These are phyloP conservation scores for Halcyon leucocephala DNA, from an alignment of 2,797 vertebrate species.

Conservation along the genomic window DNA sequence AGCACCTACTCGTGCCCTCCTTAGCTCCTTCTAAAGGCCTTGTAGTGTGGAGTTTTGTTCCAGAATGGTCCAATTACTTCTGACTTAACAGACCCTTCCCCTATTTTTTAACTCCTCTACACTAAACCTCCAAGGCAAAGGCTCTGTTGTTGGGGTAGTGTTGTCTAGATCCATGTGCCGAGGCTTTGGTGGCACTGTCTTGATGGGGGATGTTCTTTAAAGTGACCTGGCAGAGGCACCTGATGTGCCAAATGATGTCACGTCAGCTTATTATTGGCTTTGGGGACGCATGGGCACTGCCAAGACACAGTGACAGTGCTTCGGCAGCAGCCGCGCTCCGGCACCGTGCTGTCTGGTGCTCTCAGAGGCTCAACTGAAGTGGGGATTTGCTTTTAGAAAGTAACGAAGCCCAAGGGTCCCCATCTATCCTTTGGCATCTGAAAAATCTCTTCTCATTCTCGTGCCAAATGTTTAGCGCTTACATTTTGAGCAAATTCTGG, in stretches of 20 bases:
- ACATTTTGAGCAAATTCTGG: not conserved
- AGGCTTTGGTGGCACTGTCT: not conserved
- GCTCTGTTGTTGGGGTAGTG: not conserved
- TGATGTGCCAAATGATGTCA: fast-evolving
- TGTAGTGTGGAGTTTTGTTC: fast-evolving
- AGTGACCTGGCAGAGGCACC: not conserved
- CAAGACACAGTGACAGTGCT: fast-evolving
- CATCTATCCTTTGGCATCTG: fast-evolving
- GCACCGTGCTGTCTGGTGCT: not conserved
- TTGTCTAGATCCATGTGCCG: fast-evolving
- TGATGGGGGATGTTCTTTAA: fast-evolving
- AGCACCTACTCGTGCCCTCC: not conserved
- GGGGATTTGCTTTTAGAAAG: not conserved
- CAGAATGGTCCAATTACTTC: not conserved
- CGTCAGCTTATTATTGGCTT: fast-evolving
- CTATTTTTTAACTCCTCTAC: not conserved
- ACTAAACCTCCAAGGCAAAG: not conserved
- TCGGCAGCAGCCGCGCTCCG: fast-evolving
- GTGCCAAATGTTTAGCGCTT: not conserved
- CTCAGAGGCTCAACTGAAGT: not conserved
- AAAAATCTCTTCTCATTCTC: not conserved
- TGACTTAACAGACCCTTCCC: not conserved
- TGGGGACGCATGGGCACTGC: fast-evolving
- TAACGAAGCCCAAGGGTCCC: not conserved
- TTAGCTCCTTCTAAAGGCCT: not conserved